Base-by-base conservation (phyloP, 2,888 invertebrate genomes). In the Neoaliturus tenellus region DNA sequence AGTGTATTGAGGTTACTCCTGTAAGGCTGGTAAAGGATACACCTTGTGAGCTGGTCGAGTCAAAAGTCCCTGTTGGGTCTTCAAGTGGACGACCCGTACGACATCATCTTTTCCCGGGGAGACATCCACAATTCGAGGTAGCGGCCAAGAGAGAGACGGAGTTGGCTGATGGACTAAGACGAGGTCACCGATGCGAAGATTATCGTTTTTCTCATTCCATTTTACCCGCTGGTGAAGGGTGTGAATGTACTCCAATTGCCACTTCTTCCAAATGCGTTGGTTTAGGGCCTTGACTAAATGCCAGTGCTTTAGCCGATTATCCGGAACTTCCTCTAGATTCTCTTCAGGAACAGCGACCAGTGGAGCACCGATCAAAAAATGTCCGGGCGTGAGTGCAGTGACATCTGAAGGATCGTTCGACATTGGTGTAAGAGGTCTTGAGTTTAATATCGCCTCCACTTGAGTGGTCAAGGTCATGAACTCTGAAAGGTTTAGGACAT, bases 401-500 rank as follows among this genome's bases (percentile, higher is more conserved):
- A 86, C 86, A 71, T 88, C 87, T 17, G 71, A 67, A 0, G 87
- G 86, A 8, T 86, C 67, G 31, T 67, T 35, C 4, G 31, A 31
- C 2, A 67, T 6, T 20, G 41, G 39, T 5, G 23, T 71, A n/a
- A 39, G 41, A 41, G 71, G 71, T 41, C 71, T 71, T 8, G 71
- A 71, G 28, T 71, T 41, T 6, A 71, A 12, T 35, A 71, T 39
- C 14, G 71, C 71, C 41, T 71, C 41, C 2, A 71, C 35, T 41
- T 71, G 71, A 71, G 71, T 71, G 3, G 14, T 6, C 86, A 87
- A n/a, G 0, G 87, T 88, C 12, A 39, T 80, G 28, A 87, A 86
- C 83, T 89, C 87, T 69, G 89, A 88, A 71, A 85, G 88, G 3
- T 85, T 88, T 12, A 88, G 58, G 17, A 78, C 82, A 4, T 80